Evolutionary conservation across 1,140 invertebrate genomes (phyloP).

Genomic region (Hestina assimilis): DNA sequence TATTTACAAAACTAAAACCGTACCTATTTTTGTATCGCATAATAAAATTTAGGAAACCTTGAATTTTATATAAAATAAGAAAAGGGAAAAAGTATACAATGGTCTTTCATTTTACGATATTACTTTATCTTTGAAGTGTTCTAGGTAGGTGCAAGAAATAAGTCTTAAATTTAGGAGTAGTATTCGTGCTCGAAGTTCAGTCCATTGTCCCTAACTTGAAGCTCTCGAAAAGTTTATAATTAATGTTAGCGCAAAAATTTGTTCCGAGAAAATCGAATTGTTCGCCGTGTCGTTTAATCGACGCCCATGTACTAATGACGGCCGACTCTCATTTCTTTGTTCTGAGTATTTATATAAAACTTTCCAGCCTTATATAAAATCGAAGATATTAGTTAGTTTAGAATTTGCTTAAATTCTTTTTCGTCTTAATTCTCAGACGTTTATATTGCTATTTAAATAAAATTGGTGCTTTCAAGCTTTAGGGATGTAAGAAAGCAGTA

Average conservation of each 20-base stretch:
- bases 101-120: slow-evolving; percentile 5
- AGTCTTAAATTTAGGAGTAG: slow-evolving; percentile 34
- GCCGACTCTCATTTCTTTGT: slow-evolving; percentile 8
- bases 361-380: not conserved
- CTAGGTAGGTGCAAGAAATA: slow-evolving; percentile 19
- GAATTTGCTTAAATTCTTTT: not conserved
- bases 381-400: not conserved
- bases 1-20: not conserved
- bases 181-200: slow-evolving; percentile 40
- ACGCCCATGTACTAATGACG: slow-evolving; percentile 12
- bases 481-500: too few relatives aligned
- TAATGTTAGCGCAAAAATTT: slow-evolving; percentile 56
- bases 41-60: too few relatives aligned
- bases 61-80: not conserved
- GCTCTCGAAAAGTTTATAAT: slow-evolving; percentile 57
- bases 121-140: slow-evolving; percentile 17
- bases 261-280: slow-evolving; percentile 38
- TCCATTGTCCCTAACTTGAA: slow-evolving; percentile 49
- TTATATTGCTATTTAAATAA: too few relatives aligned
- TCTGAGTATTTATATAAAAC: slow-evolving; percentile 9
- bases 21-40: too few relatives aligned
- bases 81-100: not conserved
- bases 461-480: too few relatives aligned
- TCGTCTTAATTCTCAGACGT: not conserved
- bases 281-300: slow-evolving; percentile 18